A percentile compares a stretch with the other conserved stretches of the same genome.
Evolutionary conservation across 2,797 vertebrate genomes (phyloP).

Genomic region (Rhinophrynus dorsalis): DNA sequence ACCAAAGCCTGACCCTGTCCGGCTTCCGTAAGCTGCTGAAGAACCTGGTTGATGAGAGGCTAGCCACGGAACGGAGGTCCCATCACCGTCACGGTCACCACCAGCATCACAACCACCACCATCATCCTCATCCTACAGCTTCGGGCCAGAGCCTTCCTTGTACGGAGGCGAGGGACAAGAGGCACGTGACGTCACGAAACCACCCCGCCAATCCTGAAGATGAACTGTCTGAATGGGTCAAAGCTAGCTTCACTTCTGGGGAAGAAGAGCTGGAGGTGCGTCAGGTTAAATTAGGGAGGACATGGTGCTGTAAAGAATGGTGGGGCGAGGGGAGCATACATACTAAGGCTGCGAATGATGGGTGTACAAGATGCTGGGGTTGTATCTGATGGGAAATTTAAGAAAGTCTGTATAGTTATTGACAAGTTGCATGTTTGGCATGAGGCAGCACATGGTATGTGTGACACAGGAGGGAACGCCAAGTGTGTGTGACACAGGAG

Average conservation of each 20-base stretch:
- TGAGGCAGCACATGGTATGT: no score
- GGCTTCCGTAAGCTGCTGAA: conserved; percentile 82
- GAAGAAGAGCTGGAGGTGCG: conserved; percentile 1
- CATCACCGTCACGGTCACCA: conserved; percentile 23
- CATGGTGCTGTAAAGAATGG: no score
- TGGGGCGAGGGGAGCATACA: no score
- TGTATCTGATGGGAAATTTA: no score
- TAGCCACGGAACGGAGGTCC: conserved; percentile 44
- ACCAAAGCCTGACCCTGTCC: conserved; percentile 78
- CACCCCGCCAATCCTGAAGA: conserved; percentile 50
- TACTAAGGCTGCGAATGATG: no score
- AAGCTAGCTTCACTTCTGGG: conserved; percentile 38
- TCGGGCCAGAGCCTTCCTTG: conserved; percentile 53
- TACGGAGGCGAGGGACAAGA: conserved; percentile 48
- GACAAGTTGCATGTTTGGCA: no score
- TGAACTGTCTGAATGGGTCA: conserved; percentile 52
- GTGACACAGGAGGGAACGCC: no score
- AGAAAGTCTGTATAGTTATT: no score
- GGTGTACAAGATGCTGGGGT: no score
- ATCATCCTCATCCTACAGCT: conserved; percentile 54
- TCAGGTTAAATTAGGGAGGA: no score
- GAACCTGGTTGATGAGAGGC: conserved; percentile 80
- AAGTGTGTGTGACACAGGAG: no score
- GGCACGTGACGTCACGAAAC: conserved; percentile 56
- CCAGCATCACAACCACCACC: conserved; percentile 53